Evolutionary conservation across 2,888 invertebrate genomes (phyloP).

Genomic region (Nesidiocoris tenuis): DNA sequence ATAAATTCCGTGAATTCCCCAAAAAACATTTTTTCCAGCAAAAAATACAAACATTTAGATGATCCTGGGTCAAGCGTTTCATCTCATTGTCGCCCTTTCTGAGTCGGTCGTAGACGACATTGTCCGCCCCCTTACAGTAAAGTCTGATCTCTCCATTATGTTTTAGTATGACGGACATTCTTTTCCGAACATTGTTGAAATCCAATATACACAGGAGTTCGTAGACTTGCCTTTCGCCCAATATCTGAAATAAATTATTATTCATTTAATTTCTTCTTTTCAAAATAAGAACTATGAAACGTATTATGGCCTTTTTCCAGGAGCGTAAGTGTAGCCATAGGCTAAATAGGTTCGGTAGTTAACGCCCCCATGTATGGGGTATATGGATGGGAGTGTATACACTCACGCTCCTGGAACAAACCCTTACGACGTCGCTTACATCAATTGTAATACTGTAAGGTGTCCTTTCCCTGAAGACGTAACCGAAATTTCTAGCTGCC

Average conservation of each 20-base stretch:
- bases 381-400: no score
- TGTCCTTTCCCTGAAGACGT: conserved; percentile 91
- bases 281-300: no score
- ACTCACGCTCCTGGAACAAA: no score
- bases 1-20: no score
- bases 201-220: conserved; percentile 96
- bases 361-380: no score
- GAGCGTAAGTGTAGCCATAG: no score
- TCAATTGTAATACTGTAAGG: conserved; percentile 91
- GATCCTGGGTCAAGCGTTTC: conserved; percentile 82
- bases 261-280: conserved; percentile 53
- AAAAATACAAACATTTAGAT: conserved; percentile 92
- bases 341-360: no score
- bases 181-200: conserved; percentile 97
- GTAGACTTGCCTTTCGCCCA: conserved; percentile 63
- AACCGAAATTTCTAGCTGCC: conserved; percentile 97
- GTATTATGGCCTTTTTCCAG: no score
- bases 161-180: conserved; percentile 95
- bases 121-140: conserved; percentile 98
- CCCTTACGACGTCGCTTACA: no score
- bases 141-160: conserved; percentile 71
- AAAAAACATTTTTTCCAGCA: no score
- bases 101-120: conserved; percentile 93
- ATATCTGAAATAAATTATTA: conserved; percentile 60
- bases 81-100: conserved; percentile 73